Base-by-base conservation (phyloP, 2,797 vertebrate genomes). In the Coluber constrictor region DNA sequence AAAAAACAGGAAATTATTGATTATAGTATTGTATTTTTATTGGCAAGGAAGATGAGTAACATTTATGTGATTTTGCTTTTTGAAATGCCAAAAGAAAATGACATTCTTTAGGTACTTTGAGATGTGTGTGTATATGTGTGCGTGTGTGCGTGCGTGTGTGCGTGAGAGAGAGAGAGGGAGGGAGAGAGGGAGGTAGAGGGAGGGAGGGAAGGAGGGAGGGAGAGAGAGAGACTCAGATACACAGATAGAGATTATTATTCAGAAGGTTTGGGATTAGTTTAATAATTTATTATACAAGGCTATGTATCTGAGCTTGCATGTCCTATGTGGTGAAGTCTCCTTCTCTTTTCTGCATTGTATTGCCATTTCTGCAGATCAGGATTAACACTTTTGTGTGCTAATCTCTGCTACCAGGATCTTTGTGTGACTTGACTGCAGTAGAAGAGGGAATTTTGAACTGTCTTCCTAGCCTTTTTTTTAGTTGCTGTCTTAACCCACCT, bases 151-250 rank as follows among this genome's bases (percentile, higher is more conserved):
- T 18, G 32, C 37, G 2, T 6, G 63, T 12, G 5, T 2, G 29
- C 1, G 9, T 3, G 25, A 4, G 3, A 27, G 13, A n/a, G 13
- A 15, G 12, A 6, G 29, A n/a, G 4, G 6, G 12, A 6, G 29
- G 15, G 4, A 0, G 61, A 63, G 29, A 11, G 4, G 0, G 61
- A 13, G 12, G 12, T 37, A 37, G 27, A 12, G 27, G 51, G 8
- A 51, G 1, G 8, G 51, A 47, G 47, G 47, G 47, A 51, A 4
- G 29, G 61, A 4, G 10, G 29, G 61, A 4, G 4, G 5, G 61
- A 12, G 4, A 29, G 61, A 13, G 11, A 63, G 11, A 13, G 27
- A 66, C n/a, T 16, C 66, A 32, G 13, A 63, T 29, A 29, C 3
- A 63, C 3, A 61, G 60, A 66, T 15, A 16, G n/a, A 32, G n/a